Evolutionary conservation across 2,888 invertebrate genomes (phyloP).

Genomic region (Prosopocoilus inquinatus): DNA sequence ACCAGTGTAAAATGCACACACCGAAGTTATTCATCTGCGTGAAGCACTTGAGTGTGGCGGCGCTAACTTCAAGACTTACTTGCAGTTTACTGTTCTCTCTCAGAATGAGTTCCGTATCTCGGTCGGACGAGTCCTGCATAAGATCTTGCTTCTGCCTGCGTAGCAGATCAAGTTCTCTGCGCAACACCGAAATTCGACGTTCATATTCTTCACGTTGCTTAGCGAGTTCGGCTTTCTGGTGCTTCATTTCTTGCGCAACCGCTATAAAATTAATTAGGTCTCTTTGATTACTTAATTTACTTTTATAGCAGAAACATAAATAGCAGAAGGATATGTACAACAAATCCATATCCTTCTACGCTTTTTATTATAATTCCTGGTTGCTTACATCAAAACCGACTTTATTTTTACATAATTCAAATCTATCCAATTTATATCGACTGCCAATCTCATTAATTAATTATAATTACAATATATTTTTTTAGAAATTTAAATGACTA

Average conservation of each 20-base stretch:
- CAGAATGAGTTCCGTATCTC: conserved; percentile 72
- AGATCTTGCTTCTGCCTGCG: conserved; percentile 78
- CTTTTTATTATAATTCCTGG: too few relatives aligned
- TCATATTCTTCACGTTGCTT: conserved; percentile 82
- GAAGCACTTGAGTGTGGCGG: conserved; percentile 2
- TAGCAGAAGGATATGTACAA: too few relatives aligned
- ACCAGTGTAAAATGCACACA: conserved; percentile 17
- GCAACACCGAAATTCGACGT: conserved; percentile 69
- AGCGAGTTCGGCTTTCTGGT: conserved; percentile 75
- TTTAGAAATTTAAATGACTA: too few relatives aligned
- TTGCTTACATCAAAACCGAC: too few relatives aligned
- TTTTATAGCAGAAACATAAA: too few relatives aligned
- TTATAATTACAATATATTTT: too few relatives aligned
- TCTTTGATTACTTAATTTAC: too few relatives aligned
- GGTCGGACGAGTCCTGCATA: conserved; percentile 65
- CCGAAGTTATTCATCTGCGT: conserved; percentile 14
- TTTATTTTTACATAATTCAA: too few relatives aligned
- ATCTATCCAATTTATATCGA: too few relatives aligned
- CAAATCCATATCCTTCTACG: too few relatives aligned
- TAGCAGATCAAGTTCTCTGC: conserved; percentile 74
- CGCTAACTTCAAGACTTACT: conserved; percentile 55
- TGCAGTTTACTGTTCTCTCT: conserved; percentile 82
- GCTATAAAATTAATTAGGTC: conserved; percentile 50
- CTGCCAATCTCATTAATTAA: too few relatives aligned
- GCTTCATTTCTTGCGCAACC: conserved; percentile 77